Percentiles rank a stretch among this genome's conserved stretches.
Conservation (phyloP, 2,888 invertebrate genomes). For the Neoitamus cyanurus region DNA sequence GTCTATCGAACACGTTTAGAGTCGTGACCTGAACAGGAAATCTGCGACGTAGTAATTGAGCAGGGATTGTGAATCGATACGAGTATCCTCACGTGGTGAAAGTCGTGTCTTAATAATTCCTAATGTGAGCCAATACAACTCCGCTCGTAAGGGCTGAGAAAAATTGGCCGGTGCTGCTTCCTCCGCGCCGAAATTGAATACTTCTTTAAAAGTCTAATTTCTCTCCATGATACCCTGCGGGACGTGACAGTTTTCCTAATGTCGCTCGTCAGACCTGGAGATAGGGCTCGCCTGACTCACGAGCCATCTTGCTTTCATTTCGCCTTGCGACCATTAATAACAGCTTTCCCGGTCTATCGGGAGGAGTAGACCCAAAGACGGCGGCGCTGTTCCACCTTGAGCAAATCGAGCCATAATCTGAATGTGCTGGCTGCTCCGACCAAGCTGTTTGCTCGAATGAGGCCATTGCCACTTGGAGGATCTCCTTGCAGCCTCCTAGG, state of each 20-base stretch:
- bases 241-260: slow-evolving; percentile 46
- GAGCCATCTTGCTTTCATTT: slow-evolving; percentile 16
- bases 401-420: background rate
- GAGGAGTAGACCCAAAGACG: background rate
- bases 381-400: background rate
- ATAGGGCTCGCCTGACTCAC: background rate
- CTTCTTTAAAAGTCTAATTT: slow-evolving; percentile 26
- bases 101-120: background rate
- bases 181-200: slow-evolving; percentile 18
- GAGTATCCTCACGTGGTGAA: background rate
- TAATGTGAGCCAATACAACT: background rate
- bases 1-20: background rate
- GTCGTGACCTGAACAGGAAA: background rate
- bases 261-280: background rate
- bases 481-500: background rate
- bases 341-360: background rate
- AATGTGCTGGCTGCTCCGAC: background rate
- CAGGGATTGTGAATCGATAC: slow-evolving; percentile 3
- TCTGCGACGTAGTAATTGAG: background rate
- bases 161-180: background rate
- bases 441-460: background rate
- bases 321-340: slow-evolving; percentile 33
- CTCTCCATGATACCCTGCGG: background rate
- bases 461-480: slow-evolving; percentile 4
- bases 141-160: background rate